phyloP scores from a whole-genome alignment of 2,888 invertebrate species.

The Alloscopus bannaensis region DNA sequence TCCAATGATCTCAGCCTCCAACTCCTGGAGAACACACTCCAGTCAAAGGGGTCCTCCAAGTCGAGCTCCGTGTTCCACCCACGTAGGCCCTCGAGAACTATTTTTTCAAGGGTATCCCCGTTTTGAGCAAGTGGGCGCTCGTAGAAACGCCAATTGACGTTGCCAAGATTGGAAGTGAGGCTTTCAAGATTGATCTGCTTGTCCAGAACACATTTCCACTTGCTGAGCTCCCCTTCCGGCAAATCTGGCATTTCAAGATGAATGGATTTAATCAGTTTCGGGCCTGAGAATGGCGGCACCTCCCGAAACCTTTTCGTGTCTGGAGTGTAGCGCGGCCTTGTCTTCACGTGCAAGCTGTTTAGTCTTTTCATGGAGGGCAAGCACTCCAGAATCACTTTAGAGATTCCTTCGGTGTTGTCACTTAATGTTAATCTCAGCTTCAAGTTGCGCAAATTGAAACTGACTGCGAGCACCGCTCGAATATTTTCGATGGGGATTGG shows the following conservation, averaged over 20 bases:
- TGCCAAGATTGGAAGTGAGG: conserved; percentile 33
- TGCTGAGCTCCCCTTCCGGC: conserved; percentile 31
- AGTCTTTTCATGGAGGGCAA: conserved; percentile 46
- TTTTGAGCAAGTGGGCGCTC: conserved; percentile 38
- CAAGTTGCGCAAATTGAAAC: conserved; percentile 46
- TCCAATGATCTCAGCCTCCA: conserved; percentile 30
- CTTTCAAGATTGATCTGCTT: conserved; percentile 39
- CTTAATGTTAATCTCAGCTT: conserved; percentile 47
- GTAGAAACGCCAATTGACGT: conserved; percentile 50
- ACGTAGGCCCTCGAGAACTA: conserved; percentile 49
- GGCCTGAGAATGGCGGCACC: conserved; percentile 11
- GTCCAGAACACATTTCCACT: conserved; percentile 55
- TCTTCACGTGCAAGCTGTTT: conserved; percentile 31
- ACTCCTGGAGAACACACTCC: conserved; percentile 44
- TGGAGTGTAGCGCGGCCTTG: conserved; percentile 22
- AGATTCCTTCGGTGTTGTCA: conserved; percentile 37
- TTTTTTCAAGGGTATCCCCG: conserved; percentile 18
- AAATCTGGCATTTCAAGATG: conserved; percentile 54
- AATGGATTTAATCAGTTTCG: conserved; percentile 38
- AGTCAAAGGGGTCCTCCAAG: conserved; percentile 44
- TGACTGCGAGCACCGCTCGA: conserved; percentile 33
- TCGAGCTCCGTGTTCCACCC: conserved; percentile 27
- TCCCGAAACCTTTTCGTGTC: conserved; percentile 31
- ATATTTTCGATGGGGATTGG: conserved; percentile 50
- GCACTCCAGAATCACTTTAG: conserved; percentile 39